phyloP scores from a whole-genome alignment of 35 echinoderm and acorn worm genomes.

The Apostichopus japonicus region DNA sequence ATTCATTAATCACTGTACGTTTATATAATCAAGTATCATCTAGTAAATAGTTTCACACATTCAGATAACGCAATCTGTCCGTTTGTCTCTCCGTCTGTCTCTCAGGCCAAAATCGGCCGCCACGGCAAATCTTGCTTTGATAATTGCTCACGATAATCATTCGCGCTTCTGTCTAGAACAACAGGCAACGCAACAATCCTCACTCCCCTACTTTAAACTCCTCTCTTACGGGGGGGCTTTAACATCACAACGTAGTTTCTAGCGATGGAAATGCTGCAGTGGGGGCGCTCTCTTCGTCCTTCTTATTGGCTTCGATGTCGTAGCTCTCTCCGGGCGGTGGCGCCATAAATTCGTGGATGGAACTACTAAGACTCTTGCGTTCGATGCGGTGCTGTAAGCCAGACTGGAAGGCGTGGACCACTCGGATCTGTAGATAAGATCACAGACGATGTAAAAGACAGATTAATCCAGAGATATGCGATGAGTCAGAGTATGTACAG shows the following conservation, averaged over 20 bases:
- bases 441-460: background rate
- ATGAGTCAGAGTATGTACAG: too few species aligned
- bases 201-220: background rate
- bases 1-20: background rate
- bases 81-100: background rate
- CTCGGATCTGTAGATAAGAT: constrained; percentile 74
- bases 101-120: background rate
- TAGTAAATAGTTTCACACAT: constrained; percentile 35
- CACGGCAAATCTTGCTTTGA: background rate
- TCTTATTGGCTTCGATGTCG: constrained; percentile 89
- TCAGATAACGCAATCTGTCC: constrained; percentile 31
- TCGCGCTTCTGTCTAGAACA: constrained; percentile 1
- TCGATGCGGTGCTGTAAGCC: constrained; percentile 90
- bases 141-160: background rate
- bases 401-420: constrained; percentile 96
- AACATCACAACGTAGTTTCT: constrained; percentile 63
- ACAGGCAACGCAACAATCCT: background rate
- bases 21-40: constrained; percentile 20
- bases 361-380: constrained; percentile 96
- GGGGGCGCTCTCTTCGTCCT: constrained; percentile 87
- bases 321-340: constrained; percentile 75
- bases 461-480: too few species aligned
- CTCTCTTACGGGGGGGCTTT: background rate
- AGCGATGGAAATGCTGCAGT: constrained; percentile 70
- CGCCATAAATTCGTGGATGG: constrained; percentile 98